phyloP scores from a whole-genome alignment of 2,113 vertebrate species.

The Carassius auratus region DNA sequence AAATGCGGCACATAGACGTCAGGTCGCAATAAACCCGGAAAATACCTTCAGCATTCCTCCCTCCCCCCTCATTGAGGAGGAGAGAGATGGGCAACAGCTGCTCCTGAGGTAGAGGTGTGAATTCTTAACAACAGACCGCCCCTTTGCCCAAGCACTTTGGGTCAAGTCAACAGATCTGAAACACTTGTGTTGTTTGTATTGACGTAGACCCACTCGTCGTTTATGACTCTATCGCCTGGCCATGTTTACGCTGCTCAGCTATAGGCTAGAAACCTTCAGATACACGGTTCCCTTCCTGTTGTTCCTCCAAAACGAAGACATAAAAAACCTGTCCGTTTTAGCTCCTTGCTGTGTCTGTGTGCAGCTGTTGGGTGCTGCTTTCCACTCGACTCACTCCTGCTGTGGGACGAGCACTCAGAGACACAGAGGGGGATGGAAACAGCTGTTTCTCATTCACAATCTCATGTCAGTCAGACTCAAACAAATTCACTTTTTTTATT shows the following conservation, averaged over 20 bases:
- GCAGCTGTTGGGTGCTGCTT: conserved; percentile 40
- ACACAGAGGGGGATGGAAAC: conserved; percentile 28
- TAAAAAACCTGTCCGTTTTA: conserved; percentile 22
- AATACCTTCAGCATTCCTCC: conserved; percentile 16
- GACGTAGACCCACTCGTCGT: neutral
- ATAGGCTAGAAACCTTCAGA: neutral
- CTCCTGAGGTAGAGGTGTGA: conserved; percentile 37
- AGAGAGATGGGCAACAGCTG: conserved; percentile 43
- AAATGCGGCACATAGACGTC: neutral
- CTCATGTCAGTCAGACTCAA: conserved; percentile 14
- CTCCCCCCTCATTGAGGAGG: conserved; percentile 7
- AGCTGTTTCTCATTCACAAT: conserved; percentile 42
- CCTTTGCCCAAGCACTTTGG: conserved; percentile 2
- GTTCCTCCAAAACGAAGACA: conserved; percentile 6
- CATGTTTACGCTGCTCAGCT: neutral
- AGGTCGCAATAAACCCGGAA: conserved; percentile 15
- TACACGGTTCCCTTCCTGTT: conserved; percentile 14
- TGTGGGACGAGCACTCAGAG: conserved; percentile 10
- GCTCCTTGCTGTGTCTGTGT: neutral
- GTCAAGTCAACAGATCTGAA: conserved; percentile 37
- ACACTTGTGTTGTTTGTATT: neutral
- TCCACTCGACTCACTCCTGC: conserved; percentile 22
- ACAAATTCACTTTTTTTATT: conserved; percentile 21
- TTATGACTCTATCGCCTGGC: neutral
- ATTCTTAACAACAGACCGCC: conserved; percentile 30